These are phyloP conservation scores for Montipora cactus DNA, from an alignment of 64 coral and sea anemone genomes.

Conservation along the genomic window DNA sequence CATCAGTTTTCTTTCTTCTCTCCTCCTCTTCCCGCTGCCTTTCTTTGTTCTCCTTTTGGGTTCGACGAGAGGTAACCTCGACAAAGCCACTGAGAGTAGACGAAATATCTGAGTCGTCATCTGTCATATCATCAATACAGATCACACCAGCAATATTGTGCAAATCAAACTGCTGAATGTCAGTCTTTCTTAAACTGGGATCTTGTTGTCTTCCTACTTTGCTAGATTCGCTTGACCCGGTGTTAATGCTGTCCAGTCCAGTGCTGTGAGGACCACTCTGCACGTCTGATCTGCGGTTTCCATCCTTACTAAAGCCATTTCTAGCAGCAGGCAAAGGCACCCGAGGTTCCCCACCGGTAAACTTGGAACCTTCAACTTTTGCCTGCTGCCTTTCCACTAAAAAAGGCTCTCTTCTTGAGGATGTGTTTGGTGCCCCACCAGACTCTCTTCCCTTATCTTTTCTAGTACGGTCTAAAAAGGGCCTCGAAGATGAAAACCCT, in stretches of 20 bases:
- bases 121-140: slow-evolving; percentile 95
- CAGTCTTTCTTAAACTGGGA: slow-evolving; percentile 57
- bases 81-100: slow-evolving; percentile 98
- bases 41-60: slow-evolving; percentile 94
- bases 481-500: slow-evolving; percentile 2
- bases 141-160: slow-evolving; percentile 98
- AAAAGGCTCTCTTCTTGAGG: slow-evolving; percentile 93
- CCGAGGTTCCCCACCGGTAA: slow-evolving; percentile 80
- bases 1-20: slow-evolving; percentile 70
- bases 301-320: slow-evolving; percentile 68
- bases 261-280: slow-evolving; percentile 52
- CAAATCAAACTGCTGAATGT: slow-evolving; percentile 84
- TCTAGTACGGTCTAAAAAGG: slow-evolving; percentile 38
- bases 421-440: slow-evolving; percentile 53
- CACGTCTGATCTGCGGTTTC: slow-evolving; percentile 69
- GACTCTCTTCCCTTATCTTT: slow-evolving; percentile 68
- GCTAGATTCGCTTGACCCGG: slow-evolving; percentile 16
- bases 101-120: slow-evolving; percentile 92
- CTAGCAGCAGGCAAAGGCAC: slow-evolving; percentile 96
- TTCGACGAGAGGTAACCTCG: slow-evolving; percentile 93
- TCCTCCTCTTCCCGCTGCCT: slow-evolving; percentile 97
- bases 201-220: slow-evolving; percentile 65
- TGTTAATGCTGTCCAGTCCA: slow-evolving; percentile 84
- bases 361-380: slow-evolving; percentile 95
- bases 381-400: slow-evolving; percentile 99